These are phyloP conservation scores for Drosophila ercepeae DNA, from an alignment of 1,140 invertebrate species.

Conservation along the genomic window DNA sequence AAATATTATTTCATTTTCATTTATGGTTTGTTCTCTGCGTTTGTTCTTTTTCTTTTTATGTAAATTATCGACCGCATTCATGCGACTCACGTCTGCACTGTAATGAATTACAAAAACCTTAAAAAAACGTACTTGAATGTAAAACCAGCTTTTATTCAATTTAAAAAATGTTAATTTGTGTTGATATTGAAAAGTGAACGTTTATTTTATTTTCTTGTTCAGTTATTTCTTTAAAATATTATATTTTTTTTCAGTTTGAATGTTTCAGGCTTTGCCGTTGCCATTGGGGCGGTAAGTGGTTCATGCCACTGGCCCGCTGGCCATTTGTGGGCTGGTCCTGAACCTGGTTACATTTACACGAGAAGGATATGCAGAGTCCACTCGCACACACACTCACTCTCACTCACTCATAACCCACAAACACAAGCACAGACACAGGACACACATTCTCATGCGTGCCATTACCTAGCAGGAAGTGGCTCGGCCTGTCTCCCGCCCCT, in stretches of 20 bases:
- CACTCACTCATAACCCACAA: constrained; percentile 1
- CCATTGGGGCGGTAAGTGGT: constrained; percentile 68
- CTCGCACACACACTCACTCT: constrained; percentile 14
- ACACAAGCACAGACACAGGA: constrained; percentile 9
- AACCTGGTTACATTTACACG: constrained; percentile 37
- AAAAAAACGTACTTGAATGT: too few relatives aligned
- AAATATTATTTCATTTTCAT: constrained; percentile 50
- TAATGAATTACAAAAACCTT: neutral
- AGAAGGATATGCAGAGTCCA: constrained; percentile 29
- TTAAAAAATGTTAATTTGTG: too few relatives aligned
- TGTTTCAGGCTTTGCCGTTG: constrained; percentile 31
- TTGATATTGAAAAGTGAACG: too few relatives aligned
- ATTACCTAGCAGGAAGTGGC: constrained; percentile 64
- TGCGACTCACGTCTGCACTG: constrained; percentile 10
- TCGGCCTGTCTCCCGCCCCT: constrained; percentile 8
- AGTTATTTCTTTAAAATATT: neutral
- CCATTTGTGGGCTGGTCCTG: constrained; percentile 56
- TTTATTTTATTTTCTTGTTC: neutral
- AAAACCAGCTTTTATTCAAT: too few relatives aligned
- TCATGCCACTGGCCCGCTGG: constrained; percentile 74
- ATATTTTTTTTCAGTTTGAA: constrained; percentile 7
- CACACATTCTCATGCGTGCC: constrained; percentile 69
- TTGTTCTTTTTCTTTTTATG: constrained; percentile 51
- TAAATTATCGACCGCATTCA: constrained; percentile 76
- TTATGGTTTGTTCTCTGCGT: constrained; percentile 25